phyloP scores from a whole-genome alignment of 2,888 invertebrate genomes.

The Balanococcus diminutus region DNA sequence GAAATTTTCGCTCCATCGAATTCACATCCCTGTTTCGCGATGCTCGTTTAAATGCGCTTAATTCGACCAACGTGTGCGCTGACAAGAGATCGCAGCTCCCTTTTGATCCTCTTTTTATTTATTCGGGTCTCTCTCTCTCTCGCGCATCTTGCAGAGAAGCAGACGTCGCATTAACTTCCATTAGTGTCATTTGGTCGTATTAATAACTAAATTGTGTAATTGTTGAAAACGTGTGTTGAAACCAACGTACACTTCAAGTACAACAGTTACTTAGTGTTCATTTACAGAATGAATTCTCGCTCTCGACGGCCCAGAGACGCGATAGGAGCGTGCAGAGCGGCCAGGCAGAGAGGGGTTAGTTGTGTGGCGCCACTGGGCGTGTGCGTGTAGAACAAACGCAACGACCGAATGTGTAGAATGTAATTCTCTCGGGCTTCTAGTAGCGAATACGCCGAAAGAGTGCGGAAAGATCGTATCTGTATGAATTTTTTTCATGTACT shows the following conservation, averaged over 20 bases:
- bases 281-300: slow-evolving; percentile 25
- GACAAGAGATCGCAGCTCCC: neutral
- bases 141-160: neutral
- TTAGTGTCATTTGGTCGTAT: slow-evolving; percentile 36
- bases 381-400: slow-evolving; percentile 24
- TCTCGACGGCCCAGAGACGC: neutral
- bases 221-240: slow-evolving; percentile 24
- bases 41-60: neutral
- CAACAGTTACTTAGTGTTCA: neutral
- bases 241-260: neutral
- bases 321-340: neutral
- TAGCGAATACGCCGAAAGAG: slow-evolving; percentile 23
- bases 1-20: neutral
- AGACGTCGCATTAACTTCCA: slow-evolving; percentile 33
- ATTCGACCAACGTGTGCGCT: neutral
- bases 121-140: neutral
- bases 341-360: neutral
- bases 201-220: slow-evolving; percentile 44
- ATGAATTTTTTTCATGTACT: neutral
- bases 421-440: neutral
- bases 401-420: slow-evolving; percentile 12
- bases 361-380: slow-evolving; percentile 36
- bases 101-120: neutral
- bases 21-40: neutral
- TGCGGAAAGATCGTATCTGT: slow-evolving; percentile 20